Evolutionary conservation across 1,140 invertebrate genomes (phyloP), one percentile per base, ranked within the genome.

Genomic region (Delia radicum): DNA sequence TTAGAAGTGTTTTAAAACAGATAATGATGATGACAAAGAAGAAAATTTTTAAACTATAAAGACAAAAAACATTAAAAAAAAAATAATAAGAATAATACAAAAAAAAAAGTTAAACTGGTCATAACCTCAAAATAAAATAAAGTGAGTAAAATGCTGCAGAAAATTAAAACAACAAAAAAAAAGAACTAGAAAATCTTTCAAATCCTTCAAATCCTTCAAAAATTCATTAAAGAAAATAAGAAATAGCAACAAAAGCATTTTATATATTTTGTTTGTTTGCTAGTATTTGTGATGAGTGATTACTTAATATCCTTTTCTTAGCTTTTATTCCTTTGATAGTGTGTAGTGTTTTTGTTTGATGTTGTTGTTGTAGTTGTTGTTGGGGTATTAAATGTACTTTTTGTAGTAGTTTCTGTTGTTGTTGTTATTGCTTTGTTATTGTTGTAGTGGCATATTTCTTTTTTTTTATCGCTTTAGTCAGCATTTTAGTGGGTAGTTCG

Each of bases 301-400:
- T 74, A 74, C 73, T 74, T 74, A 74, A 74, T 74, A 74, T 74
- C 73, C 28, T 74, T 74, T 63, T n/a, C n/a, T 24, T 46, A 37
- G n/a, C 18, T 55, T 26, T 26, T 71, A 7, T 37, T 69, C 24
- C 29, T 69, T 33, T 37, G 3, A 21, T 24, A 55, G 5, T 3
- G 69, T 10, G 15, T n/a, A 3, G 24, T 24, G 69, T 72, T 42
- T 7, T 21, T 42, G 72, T 28, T 29, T 15, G 73, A 28, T 61
- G 8, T 73, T 61, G 24, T 28, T 55, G 65, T 33, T 69, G n/a
- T 55, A n/a, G n/a, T n/a, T n/a, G n/a, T n/a, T n/a, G n/a, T n/a
- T n/a, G 10, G 21, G 21, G 48, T 21, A 4, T 55, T 21, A 55
- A 61, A 18, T 73, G 72, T 73, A 42, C 24, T 37, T 27, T 37